These are phyloP conservation scores for Silurus asotus DNA, from an alignment of 2,113 vertebrate genomes.

Conservation along the genomic window DNA sequence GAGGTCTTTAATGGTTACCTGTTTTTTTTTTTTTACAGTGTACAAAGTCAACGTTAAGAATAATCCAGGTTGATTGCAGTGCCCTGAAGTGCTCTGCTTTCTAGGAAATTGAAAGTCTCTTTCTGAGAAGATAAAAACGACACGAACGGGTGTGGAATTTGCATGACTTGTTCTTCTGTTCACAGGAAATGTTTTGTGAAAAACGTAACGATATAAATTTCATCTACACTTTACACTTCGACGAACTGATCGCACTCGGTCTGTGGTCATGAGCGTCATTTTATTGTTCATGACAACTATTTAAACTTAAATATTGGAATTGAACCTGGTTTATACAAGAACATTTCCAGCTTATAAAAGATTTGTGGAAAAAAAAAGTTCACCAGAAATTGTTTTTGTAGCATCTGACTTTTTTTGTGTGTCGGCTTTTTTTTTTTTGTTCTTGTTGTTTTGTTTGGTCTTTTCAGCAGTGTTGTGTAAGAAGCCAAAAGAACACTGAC, in stretches of 20 bases:
- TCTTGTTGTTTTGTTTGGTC: neutral
- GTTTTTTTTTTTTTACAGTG: neutral
- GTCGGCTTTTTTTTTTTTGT: neutral
- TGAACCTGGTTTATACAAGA: neutral
- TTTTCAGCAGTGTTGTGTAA: neutral
- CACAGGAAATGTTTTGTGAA: neutral
- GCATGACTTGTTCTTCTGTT: neutral
- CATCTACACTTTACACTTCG: neutral
- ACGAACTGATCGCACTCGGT: neutral
- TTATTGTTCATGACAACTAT: neutral
- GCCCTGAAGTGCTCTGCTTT: slow-evolving; percentile 45
- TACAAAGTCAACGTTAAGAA: slow-evolving; percentile 10
- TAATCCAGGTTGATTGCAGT: slow-evolving; percentile 1
- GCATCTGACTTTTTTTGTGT: neutral
- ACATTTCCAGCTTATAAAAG: neutral
- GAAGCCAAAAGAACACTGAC: neutral
- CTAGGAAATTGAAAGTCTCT: slow-evolving; percentile 31
- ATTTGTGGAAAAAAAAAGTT: neutral
- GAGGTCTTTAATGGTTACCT: neutral
- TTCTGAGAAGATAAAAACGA: neutral
- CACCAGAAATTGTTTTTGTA: neutral
- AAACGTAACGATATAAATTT: neutral
- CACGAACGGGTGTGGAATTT: neutral
- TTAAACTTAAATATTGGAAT: neutral
- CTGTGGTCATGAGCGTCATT: neutral